Evolutionary conservation across 2,888 invertebrate genomes (phyloP).

Genomic region (Encarsia formosa): DNA sequence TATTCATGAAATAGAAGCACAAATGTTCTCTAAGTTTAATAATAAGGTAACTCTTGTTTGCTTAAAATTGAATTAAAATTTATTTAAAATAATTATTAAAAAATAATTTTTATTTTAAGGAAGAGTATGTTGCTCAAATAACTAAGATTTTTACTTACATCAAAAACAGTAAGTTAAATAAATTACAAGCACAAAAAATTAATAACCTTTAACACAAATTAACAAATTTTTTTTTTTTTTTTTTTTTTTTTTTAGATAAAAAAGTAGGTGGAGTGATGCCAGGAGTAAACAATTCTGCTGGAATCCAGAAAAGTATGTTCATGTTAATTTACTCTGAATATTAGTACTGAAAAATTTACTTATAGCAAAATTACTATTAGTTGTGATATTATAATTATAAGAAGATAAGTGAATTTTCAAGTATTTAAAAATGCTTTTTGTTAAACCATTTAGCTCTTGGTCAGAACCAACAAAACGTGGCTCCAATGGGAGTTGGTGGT

Average conservation of each 20-base stretch:
- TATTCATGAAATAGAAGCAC: conserved; percentile 89
- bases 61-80: not conserved
- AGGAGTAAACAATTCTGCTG: conserved; percentile 45
- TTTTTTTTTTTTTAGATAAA: conserved; percentile 31
- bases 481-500: conserved; percentile 53
- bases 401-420: conserved; percentile 60
- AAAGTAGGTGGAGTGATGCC: conserved; percentile 49
- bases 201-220: not conserved
- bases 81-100: not conserved
- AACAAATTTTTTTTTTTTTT: not conserved
- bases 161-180: conserved; percentile 70
- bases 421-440: no score
- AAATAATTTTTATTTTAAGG: conserved; percentile 51
- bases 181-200: conserved; percentile 7
- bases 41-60: conserved; percentile 55
- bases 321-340: conserved; percentile 88
- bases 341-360: conserved; percentile 60
- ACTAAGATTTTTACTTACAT: conserved; percentile 87
- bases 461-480: conserved; percentile 58
- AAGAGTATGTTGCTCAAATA: conserved; percentile 86
- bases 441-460: conserved; percentile 55
- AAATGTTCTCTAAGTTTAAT: conserved; percentile 87
- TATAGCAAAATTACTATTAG: conserved; percentile 56
- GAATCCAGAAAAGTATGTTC: conserved; percentile 62
- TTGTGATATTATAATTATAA: conserved; percentile 60